Conservation (phyloP, 2,888 invertebrate genomes). For the Acholoe squamosa region DNA sequence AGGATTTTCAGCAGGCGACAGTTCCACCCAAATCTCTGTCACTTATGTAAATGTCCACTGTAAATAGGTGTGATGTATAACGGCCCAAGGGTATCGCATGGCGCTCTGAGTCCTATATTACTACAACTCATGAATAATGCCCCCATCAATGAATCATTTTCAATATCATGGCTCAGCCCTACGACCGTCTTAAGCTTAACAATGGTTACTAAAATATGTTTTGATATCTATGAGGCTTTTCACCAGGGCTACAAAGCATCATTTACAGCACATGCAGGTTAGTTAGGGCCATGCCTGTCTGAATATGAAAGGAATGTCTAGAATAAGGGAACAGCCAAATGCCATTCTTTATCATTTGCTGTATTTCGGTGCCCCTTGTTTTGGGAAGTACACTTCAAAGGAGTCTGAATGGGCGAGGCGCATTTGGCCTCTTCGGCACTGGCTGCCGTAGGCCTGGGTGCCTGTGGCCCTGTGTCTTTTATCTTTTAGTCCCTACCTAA, state of each 20-base stretch:
- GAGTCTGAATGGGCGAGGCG: background rate
- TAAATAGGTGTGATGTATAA: slow-evolving; percentile 27
- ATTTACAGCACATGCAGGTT: too few species aligned
- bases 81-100: background rate
- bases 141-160: slow-evolving; percentile 7
- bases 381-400: background rate
- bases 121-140: slow-evolving; percentile 11
- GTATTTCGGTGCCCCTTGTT: background rate
- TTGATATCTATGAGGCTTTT: too few species aligned
- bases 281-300: too few species aligned
- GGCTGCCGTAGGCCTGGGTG: background rate
- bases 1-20: background rate
- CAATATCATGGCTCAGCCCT: background rate
- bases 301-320: background rate
- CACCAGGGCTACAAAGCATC: too few species aligned
- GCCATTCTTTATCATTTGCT: background rate
- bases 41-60: background rate
- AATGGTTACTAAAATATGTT: slow-evolving; percentile 5
- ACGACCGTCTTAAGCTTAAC: background rate
- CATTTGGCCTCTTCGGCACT: slow-evolving; percentile 1
- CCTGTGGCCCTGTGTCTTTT: background rate
- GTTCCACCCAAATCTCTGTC: background rate
- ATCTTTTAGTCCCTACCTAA: background rate
- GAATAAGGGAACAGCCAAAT: background rate
- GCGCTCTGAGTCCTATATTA: background rate